Percentiles rank a stretch among this genome's conserved stretches.
phyloP scores from a whole-genome alignment of 2,113 vertebrate species.

The Propithecus coquereli region DNA sequence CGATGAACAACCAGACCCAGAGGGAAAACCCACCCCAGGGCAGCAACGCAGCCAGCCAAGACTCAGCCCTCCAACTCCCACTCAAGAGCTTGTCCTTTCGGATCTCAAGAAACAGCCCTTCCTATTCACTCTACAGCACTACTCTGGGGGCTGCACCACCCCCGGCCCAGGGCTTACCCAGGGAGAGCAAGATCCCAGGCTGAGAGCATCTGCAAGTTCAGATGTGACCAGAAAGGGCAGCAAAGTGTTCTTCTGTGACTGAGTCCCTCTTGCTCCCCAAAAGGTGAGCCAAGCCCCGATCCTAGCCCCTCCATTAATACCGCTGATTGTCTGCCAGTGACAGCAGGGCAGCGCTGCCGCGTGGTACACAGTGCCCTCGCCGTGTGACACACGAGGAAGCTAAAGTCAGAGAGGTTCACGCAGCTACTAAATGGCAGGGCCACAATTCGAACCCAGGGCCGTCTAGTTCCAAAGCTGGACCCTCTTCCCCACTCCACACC shows the following conservation, averaged over 20 bases:
- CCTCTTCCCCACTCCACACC: background rate
- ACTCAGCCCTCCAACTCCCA: background rate
- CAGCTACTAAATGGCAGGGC: background rate
- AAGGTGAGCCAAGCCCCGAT: background rate
- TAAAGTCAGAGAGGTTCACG: background rate
- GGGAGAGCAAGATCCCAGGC: rapidly evolving
- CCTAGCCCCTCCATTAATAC: background rate
- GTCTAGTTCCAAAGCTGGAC: background rate
- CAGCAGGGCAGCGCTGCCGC: rapidly evolving
- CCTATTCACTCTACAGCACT: background rate
- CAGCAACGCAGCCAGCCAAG: background rate
- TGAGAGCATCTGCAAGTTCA: background rate
- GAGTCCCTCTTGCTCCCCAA: background rate
- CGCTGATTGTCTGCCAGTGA: too few species aligned
- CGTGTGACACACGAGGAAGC: rapidly evolving
- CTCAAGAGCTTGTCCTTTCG: background rate
- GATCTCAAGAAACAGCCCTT: background rate
- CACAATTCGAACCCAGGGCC: background rate
- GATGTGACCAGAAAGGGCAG: background rate
- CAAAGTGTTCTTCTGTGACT: background rate
- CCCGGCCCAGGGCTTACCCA: background rate
- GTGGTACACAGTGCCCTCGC: rapidly evolving
- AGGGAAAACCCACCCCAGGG: background rate
- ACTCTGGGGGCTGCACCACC: too few species aligned
- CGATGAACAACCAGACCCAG: background rate